These are phyloP conservation scores for Meloidogyne floridensis DNA, from an alignment of 1,140 invertebrate genomes.

Conservation along the genomic window DNA sequence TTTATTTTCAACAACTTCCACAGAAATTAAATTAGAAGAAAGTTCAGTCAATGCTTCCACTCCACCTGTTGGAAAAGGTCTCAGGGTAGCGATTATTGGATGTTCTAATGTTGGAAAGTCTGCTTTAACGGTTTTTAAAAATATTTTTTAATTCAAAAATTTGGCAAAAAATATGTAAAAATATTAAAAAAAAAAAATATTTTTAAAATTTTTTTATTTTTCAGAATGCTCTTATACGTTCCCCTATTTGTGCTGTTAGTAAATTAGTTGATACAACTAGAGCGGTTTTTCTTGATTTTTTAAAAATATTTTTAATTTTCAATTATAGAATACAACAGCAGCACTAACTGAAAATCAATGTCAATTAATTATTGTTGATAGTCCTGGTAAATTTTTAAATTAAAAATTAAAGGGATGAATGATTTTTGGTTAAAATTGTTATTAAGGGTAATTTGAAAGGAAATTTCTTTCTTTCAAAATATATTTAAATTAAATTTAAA, in stretches of 20 bases:
- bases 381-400: slow-evolving; percentile 43
- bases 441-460: too few species aligned
- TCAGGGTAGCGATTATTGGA: slow-evolving; percentile 59
- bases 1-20: not conserved
- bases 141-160: not conserved
- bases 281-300: slow-evolving; percentile 37
- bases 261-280: slow-evolving; percentile 62
- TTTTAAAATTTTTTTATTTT: not conserved
- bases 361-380: slow-evolving; percentile 62
- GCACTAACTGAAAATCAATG: slow-evolving; percentile 51
- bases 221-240: slow-evolving; percentile 52
- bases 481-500: not conserved
- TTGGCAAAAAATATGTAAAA: not conserved
- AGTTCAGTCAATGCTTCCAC: not conserved
- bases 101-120: slow-evolving; percentile 65
- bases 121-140: slow-evolving; percentile 41
- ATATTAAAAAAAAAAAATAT: too few species aligned
- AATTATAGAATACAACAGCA: slow-evolving; percentile 52
- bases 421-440: too few species aligned
- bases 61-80: slow-evolving; percentile 1
- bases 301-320: not conserved
- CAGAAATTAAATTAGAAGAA: not conserved
- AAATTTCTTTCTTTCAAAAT: too few species aligned
- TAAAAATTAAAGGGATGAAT: not conserved
- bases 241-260: slow-evolving; percentile 63